Evolutionary conservation across 2,113 vertebrate species (phyloP), one percentile per base, ranked within the genome.

Genomic region (Albula glossodonta): DNA sequence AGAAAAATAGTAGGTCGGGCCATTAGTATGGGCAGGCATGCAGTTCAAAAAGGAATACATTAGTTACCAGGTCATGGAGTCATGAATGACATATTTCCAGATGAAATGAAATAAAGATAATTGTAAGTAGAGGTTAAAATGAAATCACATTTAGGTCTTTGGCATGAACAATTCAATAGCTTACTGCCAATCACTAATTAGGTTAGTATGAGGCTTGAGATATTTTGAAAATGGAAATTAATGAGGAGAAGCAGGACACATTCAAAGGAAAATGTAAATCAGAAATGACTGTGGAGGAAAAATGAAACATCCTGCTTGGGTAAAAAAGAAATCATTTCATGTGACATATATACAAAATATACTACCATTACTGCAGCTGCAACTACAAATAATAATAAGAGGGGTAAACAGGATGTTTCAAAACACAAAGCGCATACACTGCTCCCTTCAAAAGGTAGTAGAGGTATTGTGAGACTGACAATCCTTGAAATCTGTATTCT

Each of bases 401-500:
- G 31, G 31, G 31, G 31, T 41, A 41, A 41, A 41, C 31, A 41
- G 31, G 31, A 41, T 41, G 31, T 41, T 41, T 41, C 31, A 41
- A 41, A 41, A 41, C 31, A 41, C 31, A 41, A 41, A 41, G 31
- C 31, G 31, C 31, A 41, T 6, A 83, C 81, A 82, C 5, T 79
- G 66, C 51, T 80, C 51, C 25, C 1, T 48, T 90, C 82, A 90
- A 89, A 89, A 90, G 89, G 88, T 87, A 66, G 88, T 86, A 78
- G 5, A 6, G 51, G 78, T 83, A n/a, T 87, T 85, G 63, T 78
- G 83, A 88, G 87, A 60, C 88, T 87, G 90, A 91, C 90, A 88
- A 90, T 89, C 8, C 53, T 25, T 12, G 48, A 49, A 15, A 50
- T 49, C 48, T 48, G 25, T 15, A 25, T 22, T 5, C n/a, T 52